These are phyloP conservation scores for Ochropleura leucogaster DNA, from an alignment of 2,888 invertebrate genomes.

Conservation along the genomic window DNA sequence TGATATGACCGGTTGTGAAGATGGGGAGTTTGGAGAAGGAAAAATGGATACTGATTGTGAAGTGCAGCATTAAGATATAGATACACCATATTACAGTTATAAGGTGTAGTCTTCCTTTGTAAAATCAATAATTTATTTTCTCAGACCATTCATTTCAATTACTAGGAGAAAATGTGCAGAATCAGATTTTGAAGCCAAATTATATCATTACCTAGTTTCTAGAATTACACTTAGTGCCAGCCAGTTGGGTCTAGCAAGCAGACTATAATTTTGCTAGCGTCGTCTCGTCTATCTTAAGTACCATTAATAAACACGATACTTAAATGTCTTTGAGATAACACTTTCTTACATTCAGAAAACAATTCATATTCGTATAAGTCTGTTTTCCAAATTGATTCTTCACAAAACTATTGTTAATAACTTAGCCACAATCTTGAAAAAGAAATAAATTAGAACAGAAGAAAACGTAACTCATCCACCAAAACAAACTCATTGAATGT, in stretches of 20 bases:
- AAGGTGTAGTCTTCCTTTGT: background rate
- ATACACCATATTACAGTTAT: too few species aligned
- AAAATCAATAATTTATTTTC: background rate
- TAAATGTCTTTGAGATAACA: too few species aligned
- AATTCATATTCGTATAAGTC: background rate
- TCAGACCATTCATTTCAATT: background rate
- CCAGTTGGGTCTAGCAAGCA: background rate
- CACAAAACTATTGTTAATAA: background rate
- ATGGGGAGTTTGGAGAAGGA: background rate
- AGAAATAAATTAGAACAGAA: constrained; percentile 23
- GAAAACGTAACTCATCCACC: constrained; percentile 38
- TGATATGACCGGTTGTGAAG: background rate
- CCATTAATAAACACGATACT: background rate
- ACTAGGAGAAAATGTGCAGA: background rate
- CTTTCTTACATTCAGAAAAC: too few species aligned
- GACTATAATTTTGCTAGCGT: background rate
- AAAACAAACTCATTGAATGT: constrained; percentile 49
- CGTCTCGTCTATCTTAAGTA: background rate
- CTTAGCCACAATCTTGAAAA: constrained; percentile 15
- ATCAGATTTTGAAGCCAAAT: background rate
- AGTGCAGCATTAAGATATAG: too few species aligned
- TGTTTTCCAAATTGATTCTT: background rate
- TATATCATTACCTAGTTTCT: background rate
- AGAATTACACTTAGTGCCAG: background rate
- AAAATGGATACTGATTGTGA: background rate